Conservation (phyloP, 2,888 invertebrate species). For the Andrena fulva region DNA sequence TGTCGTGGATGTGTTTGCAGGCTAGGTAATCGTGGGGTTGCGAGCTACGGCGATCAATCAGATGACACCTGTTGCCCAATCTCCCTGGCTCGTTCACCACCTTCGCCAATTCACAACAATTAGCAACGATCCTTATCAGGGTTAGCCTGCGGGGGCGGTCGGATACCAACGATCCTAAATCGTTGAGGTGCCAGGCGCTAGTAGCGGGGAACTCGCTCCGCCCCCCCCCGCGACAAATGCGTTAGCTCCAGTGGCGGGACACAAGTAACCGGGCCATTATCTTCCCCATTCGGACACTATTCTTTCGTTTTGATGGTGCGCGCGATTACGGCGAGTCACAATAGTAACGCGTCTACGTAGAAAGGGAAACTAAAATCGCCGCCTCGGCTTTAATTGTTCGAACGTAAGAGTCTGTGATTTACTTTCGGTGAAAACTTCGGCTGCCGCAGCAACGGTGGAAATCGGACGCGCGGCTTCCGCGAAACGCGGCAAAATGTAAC, state of each 20-base stretch:
- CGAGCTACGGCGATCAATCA: constrained; percentile 84
- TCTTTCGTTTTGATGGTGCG: background rate
- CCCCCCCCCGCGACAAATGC: constrained; percentile 5
- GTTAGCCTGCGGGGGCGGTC: constrained; percentile 69
- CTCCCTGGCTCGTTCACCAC: constrained; percentile 81
- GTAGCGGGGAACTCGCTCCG: background rate
- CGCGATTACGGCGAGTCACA: background rate
- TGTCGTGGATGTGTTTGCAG: constrained; percentile 81
- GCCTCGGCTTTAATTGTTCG: constrained; percentile 10
- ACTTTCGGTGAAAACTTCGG: constrained; percentile 34
- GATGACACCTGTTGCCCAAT: constrained; percentile 84
- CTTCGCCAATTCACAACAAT: constrained; percentile 83
- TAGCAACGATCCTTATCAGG: constrained; percentile 83
- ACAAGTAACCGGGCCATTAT: background rate
- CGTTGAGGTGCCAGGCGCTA: constrained; percentile 51
- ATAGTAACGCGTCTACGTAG: background rate
- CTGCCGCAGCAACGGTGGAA: constrained; percentile 54
- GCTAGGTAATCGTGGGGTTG: constrained; percentile 81
- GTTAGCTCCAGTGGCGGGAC: background rate
- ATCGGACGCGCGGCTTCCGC: constrained; percentile 58
- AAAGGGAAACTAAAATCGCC: background rate
- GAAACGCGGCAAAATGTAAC: constrained; percentile 55
- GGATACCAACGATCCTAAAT: constrained; percentile 62
- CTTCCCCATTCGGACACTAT: background rate
- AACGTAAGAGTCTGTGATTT: constrained; percentile 23